These are phyloP conservation scores for Styela plicata DNA, from an alignment of 23 tunicate genomes.

Conservation along the genomic window DNA sequence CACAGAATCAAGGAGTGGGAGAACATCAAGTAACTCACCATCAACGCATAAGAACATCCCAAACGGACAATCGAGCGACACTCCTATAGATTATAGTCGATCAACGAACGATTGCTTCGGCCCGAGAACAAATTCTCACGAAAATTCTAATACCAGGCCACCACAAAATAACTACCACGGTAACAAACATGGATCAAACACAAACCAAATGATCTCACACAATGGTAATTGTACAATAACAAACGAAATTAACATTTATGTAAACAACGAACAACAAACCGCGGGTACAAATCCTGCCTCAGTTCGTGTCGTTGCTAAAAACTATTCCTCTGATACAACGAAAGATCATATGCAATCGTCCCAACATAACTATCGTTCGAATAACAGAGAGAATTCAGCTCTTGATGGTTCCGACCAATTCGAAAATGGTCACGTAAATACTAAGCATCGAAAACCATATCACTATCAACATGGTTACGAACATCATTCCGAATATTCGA, in stretches of 20 bases:
- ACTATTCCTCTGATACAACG: background rate
- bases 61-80: background rate
- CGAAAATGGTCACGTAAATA: background rate
- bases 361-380: background rate
- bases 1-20: background rate
- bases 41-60: background rate
- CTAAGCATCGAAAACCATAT: background rate
- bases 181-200: background rate
- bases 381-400: background rate
- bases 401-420: background rate
- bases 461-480: background rate
- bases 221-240: constrained; percentile 26
- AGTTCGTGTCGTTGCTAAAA: constrained; percentile 27
- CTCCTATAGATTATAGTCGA: background rate
- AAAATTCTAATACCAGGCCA: background rate
- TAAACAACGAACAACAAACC: constrained; percentile 16
- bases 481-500: background rate
- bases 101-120: background rate
- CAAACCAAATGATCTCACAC: constrained; percentile 11
- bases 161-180: background rate
- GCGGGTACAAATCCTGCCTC: background rate
- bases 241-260: constrained; percentile 31
- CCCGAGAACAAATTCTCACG: background rate
- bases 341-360: background rate
- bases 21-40: background rate